These are phyloP conservation scores for Uropsilus gracilis DNA, from an alignment of 2,113 vertebrate species.

Conservation along the genomic window DNA sequence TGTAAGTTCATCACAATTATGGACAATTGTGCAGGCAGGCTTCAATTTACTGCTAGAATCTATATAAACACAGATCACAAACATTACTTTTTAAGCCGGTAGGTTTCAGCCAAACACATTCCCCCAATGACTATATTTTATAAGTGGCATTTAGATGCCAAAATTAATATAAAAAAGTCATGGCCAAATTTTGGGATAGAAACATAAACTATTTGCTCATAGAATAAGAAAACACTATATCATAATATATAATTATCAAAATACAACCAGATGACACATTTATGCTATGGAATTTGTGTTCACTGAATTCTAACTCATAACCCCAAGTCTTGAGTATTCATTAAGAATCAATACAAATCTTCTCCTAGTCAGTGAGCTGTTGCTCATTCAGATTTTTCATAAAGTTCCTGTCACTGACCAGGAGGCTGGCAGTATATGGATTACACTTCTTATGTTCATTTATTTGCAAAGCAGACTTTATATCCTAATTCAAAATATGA, in stretches of 20 bases:
- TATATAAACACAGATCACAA: slow-evolving; percentile 22
- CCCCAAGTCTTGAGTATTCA: background rate
- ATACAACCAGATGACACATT: background rate
- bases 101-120: slow-evolving; percentile 24
- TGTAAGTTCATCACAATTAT: background rate
- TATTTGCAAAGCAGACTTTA: slow-evolving; percentile 36
- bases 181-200: background rate
- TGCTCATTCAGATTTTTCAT: background rate
- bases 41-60: background rate
- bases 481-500: background rate
- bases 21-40: background rate
- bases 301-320: slow-evolving; percentile 33
- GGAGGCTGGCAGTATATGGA: background rate
- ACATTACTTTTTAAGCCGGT: slow-evolving; percentile 13
- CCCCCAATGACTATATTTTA: background rate
- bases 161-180: background rate
- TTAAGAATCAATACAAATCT: slow-evolving; percentile 13
- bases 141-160: background rate
- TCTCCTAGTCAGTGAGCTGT: slow-evolving; percentile 17
- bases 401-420: background rate
- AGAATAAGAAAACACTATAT: background rate
- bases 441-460: background rate
- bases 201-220: background rate
- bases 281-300: background rate
- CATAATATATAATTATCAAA: too few relatives aligned